phyloP scores from a whole-genome alignment of 2,888 invertebrate species.

The Ectobius pallidus region DNA sequence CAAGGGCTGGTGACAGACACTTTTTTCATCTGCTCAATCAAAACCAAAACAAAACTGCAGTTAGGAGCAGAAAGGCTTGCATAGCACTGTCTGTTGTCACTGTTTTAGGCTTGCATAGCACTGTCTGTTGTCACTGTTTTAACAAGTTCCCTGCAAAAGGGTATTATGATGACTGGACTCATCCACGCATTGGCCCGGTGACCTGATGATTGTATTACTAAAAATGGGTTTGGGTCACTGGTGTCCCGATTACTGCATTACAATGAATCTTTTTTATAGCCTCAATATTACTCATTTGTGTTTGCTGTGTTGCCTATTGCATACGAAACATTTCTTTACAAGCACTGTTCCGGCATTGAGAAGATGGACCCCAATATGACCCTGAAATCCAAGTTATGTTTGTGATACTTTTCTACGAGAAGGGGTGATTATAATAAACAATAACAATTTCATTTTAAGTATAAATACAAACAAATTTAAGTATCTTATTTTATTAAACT shows the following conservation, averaged over 20 bases:
- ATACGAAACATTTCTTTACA: background rate
- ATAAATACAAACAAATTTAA: no score
- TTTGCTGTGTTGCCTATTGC: no score
- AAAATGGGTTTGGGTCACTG: background rate
- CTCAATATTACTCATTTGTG: no score
- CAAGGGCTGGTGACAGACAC: no score
- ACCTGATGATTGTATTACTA: background rate
- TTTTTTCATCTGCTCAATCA: no score
- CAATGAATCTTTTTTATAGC: background rate
- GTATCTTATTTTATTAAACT: background rate
- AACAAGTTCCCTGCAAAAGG: no score
- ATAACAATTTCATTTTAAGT: background rate
- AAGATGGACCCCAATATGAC: background rate
- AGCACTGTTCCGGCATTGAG: background rate
- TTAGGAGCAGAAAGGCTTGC: no score
- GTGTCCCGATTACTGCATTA: background rate
- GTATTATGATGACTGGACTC: background rate
- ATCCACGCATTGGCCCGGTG: background rate
- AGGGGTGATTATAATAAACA: background rate
- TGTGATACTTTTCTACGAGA: background rate
- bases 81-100: no score
- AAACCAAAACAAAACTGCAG: no score
- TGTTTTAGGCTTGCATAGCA: no score
- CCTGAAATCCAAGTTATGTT: background rate
- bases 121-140: no score